Conservation (phyloP, 2,113 vertebrate genomes). For the Cricetomys ansorgei region DNA sequence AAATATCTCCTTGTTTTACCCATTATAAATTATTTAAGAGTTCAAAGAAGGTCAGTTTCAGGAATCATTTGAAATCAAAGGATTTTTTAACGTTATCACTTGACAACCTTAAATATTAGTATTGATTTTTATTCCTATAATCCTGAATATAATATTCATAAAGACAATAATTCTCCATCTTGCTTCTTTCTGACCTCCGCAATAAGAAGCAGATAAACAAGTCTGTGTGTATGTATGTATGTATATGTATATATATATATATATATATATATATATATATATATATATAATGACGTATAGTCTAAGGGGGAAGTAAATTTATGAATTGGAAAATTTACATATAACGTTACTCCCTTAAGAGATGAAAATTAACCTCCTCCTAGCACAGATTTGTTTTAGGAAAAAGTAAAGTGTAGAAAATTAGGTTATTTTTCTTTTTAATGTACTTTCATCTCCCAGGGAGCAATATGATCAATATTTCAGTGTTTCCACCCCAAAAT, state of each 20-base stretch:
- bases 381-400: neutral
- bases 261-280: too few relatives aligned
- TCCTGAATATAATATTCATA: neutral
- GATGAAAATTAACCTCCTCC: neutral
- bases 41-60: conserved; percentile 1
- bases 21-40: neutral
- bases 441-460: neutral
- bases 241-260: too few relatives aligned
- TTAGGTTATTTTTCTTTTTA: neutral
- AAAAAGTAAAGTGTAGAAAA: neutral
- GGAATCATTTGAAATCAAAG: neutral
- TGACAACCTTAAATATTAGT: neutral
- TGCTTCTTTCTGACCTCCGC: neutral
- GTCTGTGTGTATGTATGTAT: too few relatives aligned
- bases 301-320: neutral
- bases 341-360: neutral
- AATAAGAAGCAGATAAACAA: neutral
- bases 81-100: neutral
- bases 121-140: neutral
- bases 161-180: neutral
- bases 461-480: neutral
- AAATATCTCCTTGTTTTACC: neutral
- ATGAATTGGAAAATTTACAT: neutral
- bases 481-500: neutral
- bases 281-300: neutral